Evolutionary conservation across 2,797 vertebrate genomes (phyloP).

Genomic region (Hylomyscus alleni): DNA sequence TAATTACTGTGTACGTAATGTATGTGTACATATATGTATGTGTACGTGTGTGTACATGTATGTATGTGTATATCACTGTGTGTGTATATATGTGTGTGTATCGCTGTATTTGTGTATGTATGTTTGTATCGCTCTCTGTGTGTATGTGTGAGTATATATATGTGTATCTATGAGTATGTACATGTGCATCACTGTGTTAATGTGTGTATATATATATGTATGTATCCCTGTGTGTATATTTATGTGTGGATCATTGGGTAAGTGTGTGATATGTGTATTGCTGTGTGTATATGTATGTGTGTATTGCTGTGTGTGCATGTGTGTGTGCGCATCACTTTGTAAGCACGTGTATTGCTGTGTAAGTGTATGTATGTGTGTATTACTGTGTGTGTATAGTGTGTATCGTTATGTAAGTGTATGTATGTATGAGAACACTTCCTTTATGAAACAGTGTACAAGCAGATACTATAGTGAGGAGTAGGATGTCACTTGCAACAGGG

Average conservation of each 20-base stretch:
- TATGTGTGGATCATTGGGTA: background rate
- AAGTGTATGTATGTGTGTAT: background rate
- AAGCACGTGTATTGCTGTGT: background rate
- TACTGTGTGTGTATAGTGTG: background rate
- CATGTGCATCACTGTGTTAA: background rate
- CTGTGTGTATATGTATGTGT: background rate
- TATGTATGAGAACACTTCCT: background rate
- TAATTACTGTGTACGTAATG: background rate
- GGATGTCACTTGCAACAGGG: background rate
- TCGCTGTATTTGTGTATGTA: too few species aligned
- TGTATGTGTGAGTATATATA: too few species aligned
- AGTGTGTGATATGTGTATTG: background rate
- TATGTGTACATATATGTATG: background rate
- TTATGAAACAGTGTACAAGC: constrained; percentile 23
- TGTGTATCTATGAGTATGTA: background rate
- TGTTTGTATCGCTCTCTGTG: too few species aligned
- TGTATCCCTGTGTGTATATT: background rate
- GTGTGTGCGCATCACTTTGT: background rate
- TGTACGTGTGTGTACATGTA: background rate
- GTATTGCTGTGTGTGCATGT: background rate
- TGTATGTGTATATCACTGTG: background rate
- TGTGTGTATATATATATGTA: background rate
- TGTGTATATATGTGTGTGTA: background rate
- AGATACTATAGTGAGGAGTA: constrained; percentile 18
- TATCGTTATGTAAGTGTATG: background rate